phyloP scores from a whole-genome alignment of 2,888 invertebrate species.

The Aelia acuminata region DNA sequence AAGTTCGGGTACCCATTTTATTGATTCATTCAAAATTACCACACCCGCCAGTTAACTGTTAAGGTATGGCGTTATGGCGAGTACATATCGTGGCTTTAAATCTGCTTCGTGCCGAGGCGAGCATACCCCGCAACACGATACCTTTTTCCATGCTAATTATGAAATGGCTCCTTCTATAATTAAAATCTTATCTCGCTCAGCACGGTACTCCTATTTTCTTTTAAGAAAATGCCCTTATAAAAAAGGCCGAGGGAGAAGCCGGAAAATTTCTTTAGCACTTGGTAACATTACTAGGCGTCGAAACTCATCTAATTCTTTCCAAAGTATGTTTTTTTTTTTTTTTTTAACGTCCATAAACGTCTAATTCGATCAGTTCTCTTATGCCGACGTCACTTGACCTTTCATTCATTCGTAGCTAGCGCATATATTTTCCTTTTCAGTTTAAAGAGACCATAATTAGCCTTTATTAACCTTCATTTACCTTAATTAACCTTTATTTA shows the following conservation, averaged over 20 bases:
- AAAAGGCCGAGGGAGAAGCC: neutral
- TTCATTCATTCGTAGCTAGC: too few relatives aligned
- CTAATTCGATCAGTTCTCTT: too few relatives aligned
- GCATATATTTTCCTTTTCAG: too few relatives aligned
- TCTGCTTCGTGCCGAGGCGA: neutral
- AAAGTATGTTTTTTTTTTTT: too few relatives aligned
- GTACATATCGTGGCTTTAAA: neutral
- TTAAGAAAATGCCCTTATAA: neutral
- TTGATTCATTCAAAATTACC: neutral
- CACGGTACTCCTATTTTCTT: conserved; percentile 23
- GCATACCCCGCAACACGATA: conserved; percentile 34
- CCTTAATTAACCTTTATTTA: too few relatives aligned
- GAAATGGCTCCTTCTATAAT: conserved; percentile 41
- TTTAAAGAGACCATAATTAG: too few relatives aligned
- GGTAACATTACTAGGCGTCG: neutral
- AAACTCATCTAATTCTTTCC: neutral
- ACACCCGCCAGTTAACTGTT: neutral
- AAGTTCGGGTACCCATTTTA: neutral
- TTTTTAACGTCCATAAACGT: too few relatives aligned
- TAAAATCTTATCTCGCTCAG: conserved; percentile 17
- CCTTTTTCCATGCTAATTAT: conserved; percentile 42
- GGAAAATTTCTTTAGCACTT: neutral
- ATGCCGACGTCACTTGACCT: too few relatives aligned
- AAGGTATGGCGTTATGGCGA: neutral
- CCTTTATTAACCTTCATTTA: too few relatives aligned